phyloP scores from a whole-genome alignment of 2,797 vertebrate species.

The Hemibagrus guttatus region DNA sequence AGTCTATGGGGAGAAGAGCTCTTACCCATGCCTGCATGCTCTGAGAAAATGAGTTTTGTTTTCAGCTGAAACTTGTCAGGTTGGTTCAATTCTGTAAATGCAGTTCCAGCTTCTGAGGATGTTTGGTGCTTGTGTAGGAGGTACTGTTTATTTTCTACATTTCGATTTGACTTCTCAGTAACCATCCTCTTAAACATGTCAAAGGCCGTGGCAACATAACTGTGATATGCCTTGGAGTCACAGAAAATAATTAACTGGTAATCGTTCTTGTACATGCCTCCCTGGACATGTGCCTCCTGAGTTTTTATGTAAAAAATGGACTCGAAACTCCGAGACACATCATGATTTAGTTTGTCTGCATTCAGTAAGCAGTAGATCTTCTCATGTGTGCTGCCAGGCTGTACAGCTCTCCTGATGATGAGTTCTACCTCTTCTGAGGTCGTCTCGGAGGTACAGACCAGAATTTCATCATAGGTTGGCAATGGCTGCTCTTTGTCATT shows the following conservation, averaged over 20 bases:
- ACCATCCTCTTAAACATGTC: slow-evolving; percentile 61
- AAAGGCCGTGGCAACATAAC: slow-evolving; percentile 78
- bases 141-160: slow-evolving; percentile 38
- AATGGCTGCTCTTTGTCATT: slow-evolving; percentile 68
- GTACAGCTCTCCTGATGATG: slow-evolving; percentile 76
- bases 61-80: slow-evolving; percentile 63
- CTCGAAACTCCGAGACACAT: slow-evolving; percentile 70
- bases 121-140: slow-evolving; percentile 33
- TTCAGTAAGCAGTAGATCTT: slow-evolving; percentile 76
- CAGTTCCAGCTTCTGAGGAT: slow-evolving; percentile 11
- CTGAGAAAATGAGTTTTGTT: slow-evolving; percentile 72
- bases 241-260: slow-evolving; percentile 77
- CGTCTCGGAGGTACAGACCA: slow-evolving; percentile 76
- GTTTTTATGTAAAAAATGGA: slow-evolving; percentile 63
- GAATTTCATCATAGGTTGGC: slow-evolving; percentile 77
- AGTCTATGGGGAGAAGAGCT: not conserved
- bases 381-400: slow-evolving; percentile 31
- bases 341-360: slow-evolving; percentile 77
- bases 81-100: slow-evolving; percentile 24
- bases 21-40: slow-evolving; percentile 78
- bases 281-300: slow-evolving; percentile 8
- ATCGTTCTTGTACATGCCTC: not conserved
- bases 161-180: slow-evolving; percentile 54
- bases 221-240: slow-evolving; percentile 71
- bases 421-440: slow-evolving; percentile 73